Conservation (phyloP, 2,797 vertebrate genomes). For the Manis javanica region DNA sequence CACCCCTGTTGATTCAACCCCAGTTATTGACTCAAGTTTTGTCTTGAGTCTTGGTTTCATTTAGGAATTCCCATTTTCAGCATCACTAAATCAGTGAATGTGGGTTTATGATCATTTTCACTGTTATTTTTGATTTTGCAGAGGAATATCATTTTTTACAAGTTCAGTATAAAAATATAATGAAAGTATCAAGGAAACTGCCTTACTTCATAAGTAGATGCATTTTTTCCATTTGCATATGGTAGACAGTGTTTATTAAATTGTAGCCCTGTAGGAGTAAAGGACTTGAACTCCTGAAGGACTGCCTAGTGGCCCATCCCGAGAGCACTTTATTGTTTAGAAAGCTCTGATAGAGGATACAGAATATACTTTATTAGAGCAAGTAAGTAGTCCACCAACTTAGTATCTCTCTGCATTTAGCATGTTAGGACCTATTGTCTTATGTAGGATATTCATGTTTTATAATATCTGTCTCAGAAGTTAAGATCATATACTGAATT, state of each 20-base stretch:
- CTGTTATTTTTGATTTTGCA: neutral
- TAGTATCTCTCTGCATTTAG: neutral
- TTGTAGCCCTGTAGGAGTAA: neutral
- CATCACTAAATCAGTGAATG: neutral
- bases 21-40: neutral
- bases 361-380: neutral
- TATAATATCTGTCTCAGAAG: neutral
- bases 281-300: neutral
- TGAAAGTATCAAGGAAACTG: neutral
- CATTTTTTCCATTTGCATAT: neutral
- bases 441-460: neutral
- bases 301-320: neutral
- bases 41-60: neutral
- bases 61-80: neutral
- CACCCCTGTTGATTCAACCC: neutral
- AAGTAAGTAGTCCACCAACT: neutral
- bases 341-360: neutral
- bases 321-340: neutral
- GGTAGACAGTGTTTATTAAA: neutral
- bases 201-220: neutral
- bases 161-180: neutral
- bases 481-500: neutral
- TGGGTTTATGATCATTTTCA: neutral
- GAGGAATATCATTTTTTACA: neutral
- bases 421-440: neutral